Conservation (phyloP, 2,888 invertebrate genomes). For the Sicus ferrugineus region DNA sequence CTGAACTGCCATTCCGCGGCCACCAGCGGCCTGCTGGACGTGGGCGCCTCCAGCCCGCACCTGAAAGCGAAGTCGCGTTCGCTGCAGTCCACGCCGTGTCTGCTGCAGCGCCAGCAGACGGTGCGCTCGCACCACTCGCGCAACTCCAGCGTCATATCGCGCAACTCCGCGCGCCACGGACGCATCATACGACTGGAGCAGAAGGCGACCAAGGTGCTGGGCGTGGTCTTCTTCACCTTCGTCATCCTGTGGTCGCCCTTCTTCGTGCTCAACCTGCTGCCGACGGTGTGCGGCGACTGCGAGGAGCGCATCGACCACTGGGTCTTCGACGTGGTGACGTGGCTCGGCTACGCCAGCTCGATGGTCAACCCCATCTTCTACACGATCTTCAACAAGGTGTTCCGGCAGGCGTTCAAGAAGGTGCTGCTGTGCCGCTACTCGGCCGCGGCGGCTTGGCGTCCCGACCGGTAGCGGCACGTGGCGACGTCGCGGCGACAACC, state of each 20-base stretch:
- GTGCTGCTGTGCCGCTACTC: slow-evolving; percentile 81
- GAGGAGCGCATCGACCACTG: slow-evolving; percentile 78
- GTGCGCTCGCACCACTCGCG: slow-evolving; percentile 78
- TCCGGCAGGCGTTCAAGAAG: slow-evolving; percentile 89
- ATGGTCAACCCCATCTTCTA: slow-evolving; percentile 97
- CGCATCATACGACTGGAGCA: slow-evolving; percentile 88
- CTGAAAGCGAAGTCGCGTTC: slow-evolving; percentile 63
- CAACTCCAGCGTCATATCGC: slow-evolving; percentile 82
- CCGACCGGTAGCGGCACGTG: slow-evolving; percentile 66
- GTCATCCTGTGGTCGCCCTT: slow-evolving; percentile 96
- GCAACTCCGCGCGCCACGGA: slow-evolving; percentile 83
- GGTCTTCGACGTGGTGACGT: slow-evolving; percentile 86
- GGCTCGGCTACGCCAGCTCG: slow-evolving; percentile 93
- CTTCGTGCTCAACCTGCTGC: slow-evolving; percentile 87
- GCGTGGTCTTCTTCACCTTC: slow-evolving; percentile 93
- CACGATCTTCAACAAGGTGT: slow-evolving; percentile 94
- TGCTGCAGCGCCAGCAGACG: slow-evolving; percentile 68
- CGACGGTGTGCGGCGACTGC: slow-evolving; percentile 83
- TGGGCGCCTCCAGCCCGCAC: slow-evolving; percentile 16
- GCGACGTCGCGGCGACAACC: slow-evolving; percentile 38
- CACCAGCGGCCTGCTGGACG: slow-evolving; percentile 20
- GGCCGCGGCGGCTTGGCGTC: slow-evolving; percentile 69
- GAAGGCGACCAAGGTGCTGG: slow-evolving; percentile 94
- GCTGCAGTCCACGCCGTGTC: slow-evolving; percentile 68
- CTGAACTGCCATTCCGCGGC: slow-evolving; percentile 42